phyloP scores from a whole-genome alignment of 35 echinoderm and acorn worm species.

The Stichopus chloronotus region DNA sequence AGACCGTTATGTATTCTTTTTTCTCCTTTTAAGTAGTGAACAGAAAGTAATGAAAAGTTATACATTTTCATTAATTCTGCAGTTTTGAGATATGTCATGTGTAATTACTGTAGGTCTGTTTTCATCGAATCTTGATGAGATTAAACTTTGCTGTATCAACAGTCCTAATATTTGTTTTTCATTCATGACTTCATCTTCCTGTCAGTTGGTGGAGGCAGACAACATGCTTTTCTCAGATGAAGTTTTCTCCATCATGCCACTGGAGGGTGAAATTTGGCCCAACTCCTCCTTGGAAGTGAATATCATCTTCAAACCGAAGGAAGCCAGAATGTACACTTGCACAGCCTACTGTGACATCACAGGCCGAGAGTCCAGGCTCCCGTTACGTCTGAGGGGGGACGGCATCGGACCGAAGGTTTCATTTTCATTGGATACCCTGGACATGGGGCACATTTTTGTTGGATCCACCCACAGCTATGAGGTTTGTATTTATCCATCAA shows the following conservation, averaged over 20 bases:
- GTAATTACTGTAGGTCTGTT: not conserved
- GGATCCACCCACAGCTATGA: constrained; percentile 95
- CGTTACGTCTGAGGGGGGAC: constrained; percentile 85
- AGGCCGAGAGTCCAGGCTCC: constrained; percentile 84
- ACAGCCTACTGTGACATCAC: constrained; percentile 99
- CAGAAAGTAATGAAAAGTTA: not conserved
- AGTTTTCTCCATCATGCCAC: constrained; percentile 82
- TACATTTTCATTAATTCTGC: not conserved
- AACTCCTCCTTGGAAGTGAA: constrained; percentile 81
- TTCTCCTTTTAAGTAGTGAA: not conserved
- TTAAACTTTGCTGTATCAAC: no score
- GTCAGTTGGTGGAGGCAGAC: constrained; percentile 81
- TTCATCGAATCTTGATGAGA: no score
- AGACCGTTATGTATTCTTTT: not conserved
- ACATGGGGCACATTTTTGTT: constrained; percentile 97
- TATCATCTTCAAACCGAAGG: constrained; percentile 83
- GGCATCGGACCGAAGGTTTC: constrained; percentile 87
- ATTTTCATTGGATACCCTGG: constrained; percentile 88
- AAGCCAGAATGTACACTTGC: constrained; percentile 77
- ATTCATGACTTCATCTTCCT: not conserved
- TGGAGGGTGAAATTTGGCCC: constrained; percentile 91
- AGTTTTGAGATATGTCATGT: not conserved
- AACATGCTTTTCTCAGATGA: constrained; percentile 88
- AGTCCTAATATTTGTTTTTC: no score
- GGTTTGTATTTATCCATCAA: constrained; percentile 49